Evolutionary conservation across 2,797 vertebrate genomes (phyloP).

Genomic region (Mallotus villosus): DNA sequence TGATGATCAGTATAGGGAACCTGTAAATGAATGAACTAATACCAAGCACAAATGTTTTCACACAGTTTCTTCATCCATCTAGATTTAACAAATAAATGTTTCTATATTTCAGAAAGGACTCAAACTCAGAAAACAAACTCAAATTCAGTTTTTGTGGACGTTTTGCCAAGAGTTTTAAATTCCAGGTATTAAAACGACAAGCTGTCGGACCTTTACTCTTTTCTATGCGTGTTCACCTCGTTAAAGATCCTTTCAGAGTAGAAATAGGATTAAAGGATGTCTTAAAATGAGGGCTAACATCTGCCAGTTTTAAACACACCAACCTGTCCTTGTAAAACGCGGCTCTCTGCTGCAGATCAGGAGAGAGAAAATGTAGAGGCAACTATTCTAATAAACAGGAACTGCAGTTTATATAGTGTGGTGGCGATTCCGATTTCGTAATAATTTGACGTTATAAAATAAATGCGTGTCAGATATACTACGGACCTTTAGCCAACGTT

Average conservation of each 20-base stretch:
- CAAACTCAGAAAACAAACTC: slow-evolving; percentile 50
- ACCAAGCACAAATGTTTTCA: neutral
- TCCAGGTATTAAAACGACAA: slow-evolving; percentile 30
- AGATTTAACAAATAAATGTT: no score
- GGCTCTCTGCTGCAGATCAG: neutral
- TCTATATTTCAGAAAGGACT: neutral
- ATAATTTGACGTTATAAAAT: neutral
- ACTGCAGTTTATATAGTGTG: neutral
- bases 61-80: no score
- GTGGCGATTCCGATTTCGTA: no score
- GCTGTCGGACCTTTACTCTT: slow-evolving; percentile 44
- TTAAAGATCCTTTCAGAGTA: slow-evolving; percentile 71
- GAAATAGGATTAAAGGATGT: slow-evolving; percentile 57
- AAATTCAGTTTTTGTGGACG: neutral
- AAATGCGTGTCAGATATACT: neutral
- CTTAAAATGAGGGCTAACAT: slow-evolving; percentile 64
- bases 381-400: neutral
- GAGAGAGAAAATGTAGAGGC: slow-evolving; percentile 4
- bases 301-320: slow-evolving; percentile 55
- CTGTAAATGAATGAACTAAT: neutral
- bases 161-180: slow-evolving; percentile 3
- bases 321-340: slow-evolving; percentile 24
- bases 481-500: no score
- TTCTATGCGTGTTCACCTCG: slow-evolving; percentile 52
- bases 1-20: no score